Conservation (phyloP, 92 coral and sea anemone species). For the Palythoa heliodiscus region DNA sequence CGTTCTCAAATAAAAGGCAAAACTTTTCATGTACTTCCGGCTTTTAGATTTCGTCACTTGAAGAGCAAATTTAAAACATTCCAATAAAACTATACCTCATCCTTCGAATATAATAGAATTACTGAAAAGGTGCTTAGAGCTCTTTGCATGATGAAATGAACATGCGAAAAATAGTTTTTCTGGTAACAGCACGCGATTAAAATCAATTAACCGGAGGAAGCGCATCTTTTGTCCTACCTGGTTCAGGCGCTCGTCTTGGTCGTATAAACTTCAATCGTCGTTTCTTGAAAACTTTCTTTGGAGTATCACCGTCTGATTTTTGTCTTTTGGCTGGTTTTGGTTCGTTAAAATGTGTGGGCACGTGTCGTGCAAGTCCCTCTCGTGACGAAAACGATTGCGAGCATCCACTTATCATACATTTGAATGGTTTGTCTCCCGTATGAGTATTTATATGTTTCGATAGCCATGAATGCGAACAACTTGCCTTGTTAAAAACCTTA, state of each 20-base stretch:
- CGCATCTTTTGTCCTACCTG: conserved; percentile 62
- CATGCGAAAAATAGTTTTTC: not conserved
- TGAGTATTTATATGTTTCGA: conserved; percentile 94
- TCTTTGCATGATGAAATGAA: not conserved
- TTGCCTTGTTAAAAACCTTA: conserved; percentile 96
- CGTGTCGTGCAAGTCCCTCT: conserved; percentile 96
- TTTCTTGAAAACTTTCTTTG: conserved; percentile 75
- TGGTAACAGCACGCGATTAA: conserved; percentile 6
- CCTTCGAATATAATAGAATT: too few species aligned
- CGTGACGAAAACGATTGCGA: conserved; percentile 89
- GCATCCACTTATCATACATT: conserved; percentile 95
- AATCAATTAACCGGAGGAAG: too few species aligned
- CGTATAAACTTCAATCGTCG: conserved; percentile 72
- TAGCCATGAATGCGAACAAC: conserved; percentile 97
- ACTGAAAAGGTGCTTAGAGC: not conserved
- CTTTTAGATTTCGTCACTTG: too few species aligned
- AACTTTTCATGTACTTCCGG: too few species aligned
- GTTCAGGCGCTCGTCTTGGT: conserved; percentile 70
- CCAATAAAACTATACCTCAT: too few species aligned
- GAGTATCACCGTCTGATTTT: conserved; percentile 74
- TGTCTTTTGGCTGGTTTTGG: conserved; percentile 79
- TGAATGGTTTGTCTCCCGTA: conserved; percentile 95
- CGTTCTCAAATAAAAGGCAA: too few species aligned
- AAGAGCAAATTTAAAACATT: too few species aligned
- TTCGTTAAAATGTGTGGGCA: conserved; percentile 94